A percentile compares a stretch with the other conserved stretches of the same genome.
Evolutionary conservation across 2,113 vertebrate species (phyloP).

Genomic region (Acinonyx jubatus): DNA sequence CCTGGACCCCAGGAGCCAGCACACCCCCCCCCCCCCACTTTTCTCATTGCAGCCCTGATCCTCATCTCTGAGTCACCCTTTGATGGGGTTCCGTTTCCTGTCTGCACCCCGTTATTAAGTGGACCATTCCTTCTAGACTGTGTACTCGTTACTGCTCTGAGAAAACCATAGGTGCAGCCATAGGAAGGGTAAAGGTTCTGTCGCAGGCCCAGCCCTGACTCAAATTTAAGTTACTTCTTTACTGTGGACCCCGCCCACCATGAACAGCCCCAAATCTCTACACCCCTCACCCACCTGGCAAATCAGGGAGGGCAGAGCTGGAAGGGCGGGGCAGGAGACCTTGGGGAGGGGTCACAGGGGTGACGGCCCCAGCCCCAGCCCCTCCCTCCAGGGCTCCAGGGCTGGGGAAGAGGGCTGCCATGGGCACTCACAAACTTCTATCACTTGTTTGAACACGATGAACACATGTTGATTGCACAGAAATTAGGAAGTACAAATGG

Average conservation of each 20-base stretch:
- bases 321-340: neutral
- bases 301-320: too few relatives aligned
- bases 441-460: neutral
- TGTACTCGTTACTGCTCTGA: neutral
- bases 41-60: neutral
- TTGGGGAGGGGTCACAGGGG: neutral
- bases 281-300: neutral
- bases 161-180: neutral
- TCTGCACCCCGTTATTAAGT: slow-evolving; percentile 48
- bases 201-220: neutral
- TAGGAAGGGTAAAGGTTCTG: rapidly evolving
- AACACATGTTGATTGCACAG: neutral
- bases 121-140: neutral
- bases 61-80: slow-evolving; percentile 58
- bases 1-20: neutral
- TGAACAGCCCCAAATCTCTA: rapidly evolving
- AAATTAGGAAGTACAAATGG: neutral
- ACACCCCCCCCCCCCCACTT: neutral
- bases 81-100: slow-evolving; percentile 13
- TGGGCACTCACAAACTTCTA: neutral
- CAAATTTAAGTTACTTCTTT: neutral
- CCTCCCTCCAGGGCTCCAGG: neutral
- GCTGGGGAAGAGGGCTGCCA: too few relatives aligned
- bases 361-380: neutral
- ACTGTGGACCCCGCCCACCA: neutral